phyloP scores from a whole-genome alignment of 2,888 invertebrate species.

The Eudemis profundana region DNA sequence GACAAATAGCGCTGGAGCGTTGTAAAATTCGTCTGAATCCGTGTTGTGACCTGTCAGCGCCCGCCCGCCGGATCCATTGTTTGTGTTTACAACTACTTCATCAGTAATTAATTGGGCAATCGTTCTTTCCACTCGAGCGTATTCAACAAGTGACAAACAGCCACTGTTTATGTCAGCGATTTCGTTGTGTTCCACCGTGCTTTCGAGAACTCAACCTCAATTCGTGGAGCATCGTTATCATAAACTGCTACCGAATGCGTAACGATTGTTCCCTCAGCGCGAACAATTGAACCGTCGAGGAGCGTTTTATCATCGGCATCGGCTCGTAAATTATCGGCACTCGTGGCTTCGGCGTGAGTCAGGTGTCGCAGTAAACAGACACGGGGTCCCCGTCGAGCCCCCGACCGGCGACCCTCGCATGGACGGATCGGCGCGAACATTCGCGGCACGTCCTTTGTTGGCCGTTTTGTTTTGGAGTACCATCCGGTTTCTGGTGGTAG shows the following conservation, averaged over 20 bases:
- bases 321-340: conserved; percentile 55
- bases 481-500: conserved; percentile 84
- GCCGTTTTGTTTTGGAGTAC: conserved; percentile 84
- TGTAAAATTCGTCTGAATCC: conserved; percentile 61
- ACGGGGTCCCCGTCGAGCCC: conserved; percentile 59
- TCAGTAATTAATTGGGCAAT: conserved; percentile 76
- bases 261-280: conserved; percentile 53
- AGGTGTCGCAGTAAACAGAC: conserved; percentile 73
- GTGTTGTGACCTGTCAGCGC: conserved; percentile 60
- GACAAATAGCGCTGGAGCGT: conserved; percentile 51
- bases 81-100: conserved; percentile 69
- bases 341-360: conserved; percentile 68
- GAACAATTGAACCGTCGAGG: conserved; percentile 54
- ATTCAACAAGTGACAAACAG: conserved; percentile 67
- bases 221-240: conserved; percentile 52
- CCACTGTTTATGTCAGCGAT: conserved; percentile 62
- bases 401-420: conserved; percentile 62
- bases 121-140: conserved; percentile 65
- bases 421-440: conserved; percentile 76
- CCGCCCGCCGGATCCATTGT: conserved; percentile 59
- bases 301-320: conserved; percentile 51
- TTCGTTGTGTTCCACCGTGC: conserved; percentile 64
- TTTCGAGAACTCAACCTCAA: conserved; percentile 59
- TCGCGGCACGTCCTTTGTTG: conserved; percentile 84
- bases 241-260: conserved; percentile 54